Base-by-base conservation (phyloP, 2,797 vertebrate genomes). In the Notolepis coatsorum region DNA sequence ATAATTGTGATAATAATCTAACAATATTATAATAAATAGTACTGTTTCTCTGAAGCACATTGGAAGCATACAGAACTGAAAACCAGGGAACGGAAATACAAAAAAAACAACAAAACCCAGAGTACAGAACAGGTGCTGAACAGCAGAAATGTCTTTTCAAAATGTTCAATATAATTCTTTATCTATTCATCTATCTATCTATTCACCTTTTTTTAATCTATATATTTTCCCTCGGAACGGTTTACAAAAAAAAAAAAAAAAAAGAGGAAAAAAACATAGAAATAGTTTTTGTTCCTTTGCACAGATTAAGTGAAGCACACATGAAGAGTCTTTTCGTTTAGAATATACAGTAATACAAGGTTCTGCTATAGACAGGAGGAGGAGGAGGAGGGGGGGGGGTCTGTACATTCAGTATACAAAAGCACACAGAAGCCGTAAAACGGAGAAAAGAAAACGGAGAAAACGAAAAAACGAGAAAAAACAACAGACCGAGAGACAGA, bases 21-120 rank as follows among this genome's bases (percentile, higher is more conserved):
- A 84, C 84, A 82, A 80, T 89, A 85, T 80, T 76, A 83, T 90
- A 87, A 91, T 91, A 93, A 93, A 92, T 93, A 93, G 86, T 94
- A 92, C 87, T 94, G 93, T 91, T 93, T 89, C 87, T 94, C 88
- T 91, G 92, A 90, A 93, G 92, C 94, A 95, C 94, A 93, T 90
- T 90, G 79, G 92, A 93, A 95, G 93, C 93, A 92, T 92, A 95
- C 91, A 92, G 92, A 93, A 92, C 91, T 91, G 82, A 87, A 90
- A 89, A 88, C 85, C 85, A 84, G 85, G 61, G 38, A 77, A 80
- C 72, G 63, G 10, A 79, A 85, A 76, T 37, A 58, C 12, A 65
- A 73, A 88, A 65, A 72, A 82, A 79, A 65, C 80, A 89, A 84
- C 68, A 75, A 87, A 86, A 86, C 59, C 69, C 65, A 65, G 75